Conservation (phyloP, 2,888 invertebrate genomes). For the Eupithecia subfuscata region DNA sequence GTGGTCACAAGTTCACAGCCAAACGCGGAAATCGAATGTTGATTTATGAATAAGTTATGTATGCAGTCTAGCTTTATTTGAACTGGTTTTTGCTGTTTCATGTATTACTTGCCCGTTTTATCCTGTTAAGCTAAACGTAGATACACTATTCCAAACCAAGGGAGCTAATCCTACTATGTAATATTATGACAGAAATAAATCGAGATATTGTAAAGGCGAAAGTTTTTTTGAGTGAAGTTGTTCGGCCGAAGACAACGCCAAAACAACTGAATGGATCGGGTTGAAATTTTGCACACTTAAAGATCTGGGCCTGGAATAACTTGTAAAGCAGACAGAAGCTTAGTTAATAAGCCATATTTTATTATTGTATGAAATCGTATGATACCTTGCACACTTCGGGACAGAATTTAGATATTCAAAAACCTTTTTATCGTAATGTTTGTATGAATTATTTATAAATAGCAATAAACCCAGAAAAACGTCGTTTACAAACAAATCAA, state of each 20-base stretch:
- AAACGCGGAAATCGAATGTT: slow-evolving; percentile 10
- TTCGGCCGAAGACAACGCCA: too few species aligned
- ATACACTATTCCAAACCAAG: not conserved
- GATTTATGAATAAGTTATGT: not conserved
- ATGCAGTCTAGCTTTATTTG: not conserved
- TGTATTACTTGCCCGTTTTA: not conserved
- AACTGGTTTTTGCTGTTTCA: slow-evolving; percentile 4
- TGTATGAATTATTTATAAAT: slow-evolving; percentile 7
- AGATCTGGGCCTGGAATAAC: too few species aligned
- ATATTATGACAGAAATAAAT: too few species aligned
- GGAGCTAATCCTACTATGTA: not conserved
- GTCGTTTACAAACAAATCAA: not conserved
- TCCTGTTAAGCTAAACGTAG: not conserved
- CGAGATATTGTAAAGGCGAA: too few species aligned
- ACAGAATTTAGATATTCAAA: not conserved
- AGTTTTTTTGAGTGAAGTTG: too few species aligned
- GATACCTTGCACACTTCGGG: not conserved
- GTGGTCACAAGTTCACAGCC: not conserved
- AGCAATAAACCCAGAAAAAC: not conserved
- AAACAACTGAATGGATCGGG: too few species aligned
- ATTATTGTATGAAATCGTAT: not conserved
- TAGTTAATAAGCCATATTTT: not conserved
- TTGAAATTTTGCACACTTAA: too few species aligned
- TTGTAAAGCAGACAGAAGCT: too few species aligned
- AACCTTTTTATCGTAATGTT: not conserved